Evolutionary conservation across 1,140 invertebrate species (phyloP), one percentile per base, ranked within the genome.

Genomic region (Tenebrio molitor): DNA sequence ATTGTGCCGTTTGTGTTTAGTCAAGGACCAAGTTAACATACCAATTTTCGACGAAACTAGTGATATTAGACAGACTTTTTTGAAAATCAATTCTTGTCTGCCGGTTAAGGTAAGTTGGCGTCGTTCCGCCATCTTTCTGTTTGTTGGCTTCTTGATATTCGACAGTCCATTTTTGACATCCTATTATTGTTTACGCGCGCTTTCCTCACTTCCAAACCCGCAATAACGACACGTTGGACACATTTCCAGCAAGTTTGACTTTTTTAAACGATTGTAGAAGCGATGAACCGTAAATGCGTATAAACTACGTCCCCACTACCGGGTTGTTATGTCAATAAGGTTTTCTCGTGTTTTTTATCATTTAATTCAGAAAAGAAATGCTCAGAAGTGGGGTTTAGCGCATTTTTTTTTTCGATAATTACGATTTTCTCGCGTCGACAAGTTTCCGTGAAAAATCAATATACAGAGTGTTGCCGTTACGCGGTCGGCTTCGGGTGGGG

Each of bases 91-190:
- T 76, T 84, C 87, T 64, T 88, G 87, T 79, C 84, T 88, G 77
- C 87, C 87, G 83, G 87, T 88, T 80, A 88, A 87, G 87, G 87
- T 88, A 86, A 87, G 85, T 81, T 71, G 76, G 77, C 77, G 73
- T 80, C 79, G 75, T 12, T 77, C 79, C 84, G 85, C 84, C 85
- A 85, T 84, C 17, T 83, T 58, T 21, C 8, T 83, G 44, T 71
- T 68, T 62, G 42, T 50, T 12, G 25, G 29, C 69, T 66, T 76
- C 74, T 75, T 77, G 74, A 77, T 75, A 75, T 79, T 79, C 75
- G 77, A 78, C 78, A 79, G 73, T 74, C 53, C 65, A 44, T 62
- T 77, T 78, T 74, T 72, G 76, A 74, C 74, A 76, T 77, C 73
- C 29, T 77, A 70, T 74, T 58, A 64, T 74, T 69, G 64, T 75